Evolutionary conservation across 2,797 vertebrate species (phyloP).

Genomic region (Natrix natrix): DNA sequence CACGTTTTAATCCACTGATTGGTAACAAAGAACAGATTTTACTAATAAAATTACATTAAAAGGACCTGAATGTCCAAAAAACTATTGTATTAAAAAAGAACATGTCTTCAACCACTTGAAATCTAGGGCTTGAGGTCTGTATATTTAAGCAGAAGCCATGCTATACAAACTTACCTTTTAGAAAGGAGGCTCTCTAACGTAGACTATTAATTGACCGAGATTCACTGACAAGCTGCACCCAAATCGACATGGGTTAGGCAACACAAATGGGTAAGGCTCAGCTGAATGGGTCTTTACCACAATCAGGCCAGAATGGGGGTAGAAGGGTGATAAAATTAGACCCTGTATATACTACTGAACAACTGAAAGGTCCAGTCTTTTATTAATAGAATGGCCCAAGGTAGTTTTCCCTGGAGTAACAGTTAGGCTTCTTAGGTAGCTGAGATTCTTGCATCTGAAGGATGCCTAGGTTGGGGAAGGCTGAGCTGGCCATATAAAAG

Average conservation of each 20-base stretch:
- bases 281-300: not conserved
- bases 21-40: not conserved
- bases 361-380: not conserved
- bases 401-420: not conserved
- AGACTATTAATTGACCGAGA: not conserved
- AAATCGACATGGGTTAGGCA: not conserved
- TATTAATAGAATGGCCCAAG: not conserved
- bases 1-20: not conserved
- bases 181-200: not conserved
- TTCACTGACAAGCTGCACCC: not conserved
- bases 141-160: not conserved
- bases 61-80: not conserved
- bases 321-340: not conserved
- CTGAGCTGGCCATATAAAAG: not conserved
- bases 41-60: not conserved
- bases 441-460: not conserved
- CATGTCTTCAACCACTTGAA: not conserved
- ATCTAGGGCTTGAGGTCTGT: not conserved
- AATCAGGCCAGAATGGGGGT: not conserved
- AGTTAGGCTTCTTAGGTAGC: not conserved
- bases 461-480: not conserved
- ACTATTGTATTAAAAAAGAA: too few species aligned
- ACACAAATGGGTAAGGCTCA: not conserved
- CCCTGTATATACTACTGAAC: not conserved
- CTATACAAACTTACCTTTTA: conserved; percentile 15